Evolutionary conservation across 2,113 vertebrate species (phyloP).

Genomic region (Phylloscopus trochilus): DNA sequence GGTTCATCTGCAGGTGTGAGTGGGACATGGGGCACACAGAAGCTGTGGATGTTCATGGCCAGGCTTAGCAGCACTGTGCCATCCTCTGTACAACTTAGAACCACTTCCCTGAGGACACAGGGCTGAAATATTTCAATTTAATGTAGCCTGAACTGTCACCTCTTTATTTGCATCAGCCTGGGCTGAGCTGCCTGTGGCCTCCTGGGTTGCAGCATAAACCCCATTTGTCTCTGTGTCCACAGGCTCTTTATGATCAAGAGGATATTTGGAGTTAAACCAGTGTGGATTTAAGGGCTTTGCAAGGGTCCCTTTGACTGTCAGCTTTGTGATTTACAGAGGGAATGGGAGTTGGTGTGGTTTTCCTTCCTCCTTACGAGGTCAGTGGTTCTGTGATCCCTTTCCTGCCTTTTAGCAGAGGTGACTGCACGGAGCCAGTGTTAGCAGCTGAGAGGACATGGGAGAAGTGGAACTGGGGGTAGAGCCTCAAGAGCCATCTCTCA

Average conservation of each 20-base stretch:
- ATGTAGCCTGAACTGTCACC: background rate
- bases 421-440: background rate
- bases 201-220: background rate
- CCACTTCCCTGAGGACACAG: background rate
- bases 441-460: background rate
- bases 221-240: background rate
- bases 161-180: background rate
- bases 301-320: background rate
- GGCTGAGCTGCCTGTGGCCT: background rate
- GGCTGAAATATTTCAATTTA: background rate
- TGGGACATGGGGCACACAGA: background rate
- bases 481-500: background rate
- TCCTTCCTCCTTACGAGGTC: fast-evolving
- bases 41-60: background rate
- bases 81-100: background rate
- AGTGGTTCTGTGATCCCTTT: background rate
- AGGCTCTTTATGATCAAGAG: background rate
- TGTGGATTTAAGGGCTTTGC: background rate
- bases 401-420: background rate
- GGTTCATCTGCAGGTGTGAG: background rate
- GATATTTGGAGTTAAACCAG: background rate
- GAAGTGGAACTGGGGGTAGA: background rate
- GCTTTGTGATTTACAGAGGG: background rate
- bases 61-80: background rate
- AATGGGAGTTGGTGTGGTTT: background rate